Conservation (phyloP, 2,797 vertebrate species). For the Lateolabrax maculatus region DNA sequence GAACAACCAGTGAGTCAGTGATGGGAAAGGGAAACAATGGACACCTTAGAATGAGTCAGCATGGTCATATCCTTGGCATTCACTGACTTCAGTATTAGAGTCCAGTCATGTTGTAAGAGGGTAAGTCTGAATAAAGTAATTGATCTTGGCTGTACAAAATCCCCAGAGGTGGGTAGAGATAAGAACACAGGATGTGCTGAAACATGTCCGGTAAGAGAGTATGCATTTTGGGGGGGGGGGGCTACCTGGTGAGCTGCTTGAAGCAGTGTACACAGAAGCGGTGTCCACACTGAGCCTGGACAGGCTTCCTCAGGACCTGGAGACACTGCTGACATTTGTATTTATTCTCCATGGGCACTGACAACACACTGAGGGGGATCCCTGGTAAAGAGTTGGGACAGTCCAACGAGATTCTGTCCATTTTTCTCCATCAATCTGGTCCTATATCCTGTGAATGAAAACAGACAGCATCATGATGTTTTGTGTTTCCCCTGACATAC, state of each 20-base stretch:
- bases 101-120: slow-evolving; percentile 63
- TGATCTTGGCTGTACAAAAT: slow-evolving; percentile 31
- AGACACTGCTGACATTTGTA: slow-evolving; percentile 96
- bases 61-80: slow-evolving; percentile 59
- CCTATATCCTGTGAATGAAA: slow-evolving; percentile 63
- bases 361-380: slow-evolving; percentile 92
- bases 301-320: slow-evolving; percentile 92
- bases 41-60: slow-evolving; percentile 61
- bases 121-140: slow-evolving; percentile 47
- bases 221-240: slow-evolving; percentile 26
- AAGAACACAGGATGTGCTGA: slow-evolving; percentile 50
- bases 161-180: slow-evolving; percentile 50
- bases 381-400: slow-evolving; percentile 89
- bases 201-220: slow-evolving; percentile 54
- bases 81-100: slow-evolving; percentile 44
- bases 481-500: background rate
- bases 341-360: slow-evolving; percentile 93
- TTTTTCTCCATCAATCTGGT: slow-evolving; percentile 85
- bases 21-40: slow-evolving; percentile 28
- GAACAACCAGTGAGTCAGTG: slow-evolving; percentile 23
- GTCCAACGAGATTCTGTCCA: slow-evolving; percentile 88
- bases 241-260: slow-evolving; percentile 93
- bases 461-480: background rate
- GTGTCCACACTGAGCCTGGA: slow-evolving; percentile 97
- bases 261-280: slow-evolving; percentile 96